Conservation (phyloP, 2,113 vertebrate species). For the Lethenteron reissneri region DNA sequence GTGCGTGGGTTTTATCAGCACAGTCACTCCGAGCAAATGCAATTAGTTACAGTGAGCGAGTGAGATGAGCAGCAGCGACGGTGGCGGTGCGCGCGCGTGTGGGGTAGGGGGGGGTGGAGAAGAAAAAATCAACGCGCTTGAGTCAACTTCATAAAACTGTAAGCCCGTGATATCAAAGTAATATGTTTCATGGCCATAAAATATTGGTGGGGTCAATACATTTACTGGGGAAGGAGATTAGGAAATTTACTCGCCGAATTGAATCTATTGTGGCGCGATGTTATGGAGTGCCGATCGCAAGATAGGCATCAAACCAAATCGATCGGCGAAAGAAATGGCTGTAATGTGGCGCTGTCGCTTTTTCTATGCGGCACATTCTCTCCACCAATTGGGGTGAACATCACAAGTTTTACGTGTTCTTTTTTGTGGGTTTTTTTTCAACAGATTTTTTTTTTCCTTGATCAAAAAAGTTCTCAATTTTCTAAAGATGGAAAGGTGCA, state of each 20-base stretch:
- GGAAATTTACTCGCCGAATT: slow-evolving; percentile 6
- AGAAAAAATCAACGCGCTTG: neutral
- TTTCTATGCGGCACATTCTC: too few species aligned
- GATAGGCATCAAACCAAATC: slow-evolving; percentile 6
- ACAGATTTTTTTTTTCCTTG: too few species aligned
- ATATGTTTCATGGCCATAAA: slow-evolving; percentile 6
- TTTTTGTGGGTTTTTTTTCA: too few species aligned
- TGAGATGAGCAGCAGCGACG: too few species aligned
- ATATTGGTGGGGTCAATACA: slow-evolving; percentile 4
- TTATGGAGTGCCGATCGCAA: slow-evolving; percentile 5
- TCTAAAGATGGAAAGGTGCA: too few species aligned
- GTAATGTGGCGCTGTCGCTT: too few species aligned
- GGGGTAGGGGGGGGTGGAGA: neutral
- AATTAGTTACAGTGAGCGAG: too few species aligned
- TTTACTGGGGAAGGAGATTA: slow-evolving; percentile 6
- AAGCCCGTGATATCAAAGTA: slow-evolving; percentile 6
- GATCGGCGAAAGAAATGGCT: neutral
- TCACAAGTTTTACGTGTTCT: too few species aligned
- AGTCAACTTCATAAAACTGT: slow-evolving; percentile 6
- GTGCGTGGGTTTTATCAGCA: too few species aligned
- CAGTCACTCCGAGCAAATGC: too few species aligned
- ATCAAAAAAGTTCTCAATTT: too few species aligned
- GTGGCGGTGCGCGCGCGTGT: neutral
- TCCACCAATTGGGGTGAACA: too few species aligned
- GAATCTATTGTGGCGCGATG: slow-evolving; percentile 1